Evolutionary conservation across 2,797 vertebrate species (phyloP), one percentile per base, ranked within the genome.

Genomic region (Xyrichtys novacula): DNA sequence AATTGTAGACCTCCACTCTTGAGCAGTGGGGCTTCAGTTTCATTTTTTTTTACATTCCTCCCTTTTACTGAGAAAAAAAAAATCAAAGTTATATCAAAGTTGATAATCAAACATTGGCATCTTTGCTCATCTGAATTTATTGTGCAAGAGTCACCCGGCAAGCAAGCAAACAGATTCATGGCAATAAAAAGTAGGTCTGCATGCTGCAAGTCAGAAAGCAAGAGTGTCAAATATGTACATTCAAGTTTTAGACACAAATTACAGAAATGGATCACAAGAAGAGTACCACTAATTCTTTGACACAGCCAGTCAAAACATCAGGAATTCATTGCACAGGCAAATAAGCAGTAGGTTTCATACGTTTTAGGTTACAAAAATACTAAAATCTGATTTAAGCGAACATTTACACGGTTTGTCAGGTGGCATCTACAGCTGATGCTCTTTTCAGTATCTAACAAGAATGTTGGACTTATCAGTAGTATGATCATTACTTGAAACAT

Each of bases 201-300:
- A 91, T 92, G 88, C 89, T 84, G 79, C 83, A 67, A 85, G 76
- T 87, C 73, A 77, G 72, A 89, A 65, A 90, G 83, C 82, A 83
- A 87, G 83, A 80, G 46, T 44, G 59, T 83, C 60, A 75, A 67
- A 10, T 92, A 91, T 93, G 74, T 94, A 94, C 92, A 94, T 95
- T 95, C 92, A 94, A 94, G 93, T 93, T 90, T 91, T 86, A 74
- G 68, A 88, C 64, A 87, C 70, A 84, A 76, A 29, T 87, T 65
- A n/a, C 71, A 19, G 68, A 88, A 85, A 73, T 50, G 46, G 52
- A 74, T 76, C 54, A 88, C 74, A 83, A 22, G 73, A 66, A 77
- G 53, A 81, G 84, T 91, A 89, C 79, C 87, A 56, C 63, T 74
- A 85, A 67, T 62, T 81, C 31, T 81, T 77, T 58, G 65, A 86